These are phyloP conservation scores for Hedychridium roseum DNA, from an alignment of 2,888 invertebrate genomes.

Conservation along the genomic window DNA sequence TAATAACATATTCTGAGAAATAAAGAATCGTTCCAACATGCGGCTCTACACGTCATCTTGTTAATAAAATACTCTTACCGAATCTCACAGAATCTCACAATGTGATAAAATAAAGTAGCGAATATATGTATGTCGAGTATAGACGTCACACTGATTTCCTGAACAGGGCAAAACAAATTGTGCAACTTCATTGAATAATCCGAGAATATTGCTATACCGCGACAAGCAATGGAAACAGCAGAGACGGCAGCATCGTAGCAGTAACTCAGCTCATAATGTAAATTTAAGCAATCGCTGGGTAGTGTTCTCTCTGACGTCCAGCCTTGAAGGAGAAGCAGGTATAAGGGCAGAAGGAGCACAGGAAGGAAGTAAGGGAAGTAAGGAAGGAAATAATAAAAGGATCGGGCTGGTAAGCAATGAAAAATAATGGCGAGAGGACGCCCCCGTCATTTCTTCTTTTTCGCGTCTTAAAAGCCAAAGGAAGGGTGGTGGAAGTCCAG, in stretches of 20 bases:
- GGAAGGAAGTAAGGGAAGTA: constrained; percentile 12
- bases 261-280: constrained; percentile 37
- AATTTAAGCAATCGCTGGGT: constrained; percentile 42
- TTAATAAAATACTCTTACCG: too few relatives aligned
- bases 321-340: constrained; percentile 7
- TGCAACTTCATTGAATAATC: constrained; percentile 39
- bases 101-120: too few relatives aligned
- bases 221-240: too few relatives aligned
- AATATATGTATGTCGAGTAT: too few relatives aligned
- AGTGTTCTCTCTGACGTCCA: too few relatives aligned
- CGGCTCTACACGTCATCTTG: too few relatives aligned
- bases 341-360: constrained; percentile 10
- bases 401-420: constrained; percentile 48
- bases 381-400: constrained; percentile 44
- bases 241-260: constrained; percentile 22
- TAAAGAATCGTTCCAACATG: too few relatives aligned
- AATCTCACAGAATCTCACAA: too few relatives aligned
- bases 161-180: constrained; percentile 33
- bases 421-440: constrained; percentile 49
- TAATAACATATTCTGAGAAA: too few relatives aligned
- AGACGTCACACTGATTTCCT: too few relatives aligned
- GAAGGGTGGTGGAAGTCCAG: too few relatives aligned
- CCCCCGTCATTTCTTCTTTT: constrained; percentile 41
- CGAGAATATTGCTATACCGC: constrained; percentile 28
- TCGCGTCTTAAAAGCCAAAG: too few relatives aligned